Evolutionary conservation across 2,888 invertebrate genomes (phyloP), one percentile per base, ranked within the genome.

Genomic region (Dendrolimus houi): DNA sequence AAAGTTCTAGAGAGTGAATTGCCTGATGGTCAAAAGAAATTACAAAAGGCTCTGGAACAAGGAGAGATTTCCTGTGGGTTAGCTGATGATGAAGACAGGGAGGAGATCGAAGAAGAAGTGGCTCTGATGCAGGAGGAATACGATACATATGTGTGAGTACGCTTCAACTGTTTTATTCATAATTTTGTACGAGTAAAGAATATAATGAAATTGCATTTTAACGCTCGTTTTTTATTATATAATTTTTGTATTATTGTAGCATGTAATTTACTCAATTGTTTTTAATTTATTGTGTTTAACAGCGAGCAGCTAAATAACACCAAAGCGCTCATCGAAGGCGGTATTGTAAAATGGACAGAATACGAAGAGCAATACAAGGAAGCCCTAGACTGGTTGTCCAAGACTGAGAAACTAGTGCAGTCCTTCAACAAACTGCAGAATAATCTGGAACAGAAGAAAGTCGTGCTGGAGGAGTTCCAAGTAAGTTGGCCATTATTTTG

Each of bases 301-400:
- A 94, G 95, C 54, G 97, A 97, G 68, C 94, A 94, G 60, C 83
- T 97, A 7, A 94, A 94, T 69, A 95, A 93, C 69, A 95, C 96
- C 2, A 97, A 97, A 86, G 93, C 93, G 64, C 87, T 96, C 53
- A 91, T 98, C 55, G 97, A 98, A 85, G 93, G 95, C 62, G 97
- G 97, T 70, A 96, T 97, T 74, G 97, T 97, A 0, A 96, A 97
- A 79, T 97, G 97, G 97, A 96, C 96, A 0, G 97, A 97, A 81
- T 98, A 97, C 77, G 97, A 97, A 86, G 97, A 97, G 81, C 96
- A 97, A 73, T 96, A 96, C 80, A 94, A 95, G 72, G 97, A 97
- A 85, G 97, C 97, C 62, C 91, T 95, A 68, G 96, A 96, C 74
- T 98, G 97, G 97, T 88, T 98, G 72, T 95, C 93, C 42, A 95